Evolutionary conservation across 2,797 vertebrate genomes (phyloP).

Genomic region (Carcharodon carcharias): DNA sequence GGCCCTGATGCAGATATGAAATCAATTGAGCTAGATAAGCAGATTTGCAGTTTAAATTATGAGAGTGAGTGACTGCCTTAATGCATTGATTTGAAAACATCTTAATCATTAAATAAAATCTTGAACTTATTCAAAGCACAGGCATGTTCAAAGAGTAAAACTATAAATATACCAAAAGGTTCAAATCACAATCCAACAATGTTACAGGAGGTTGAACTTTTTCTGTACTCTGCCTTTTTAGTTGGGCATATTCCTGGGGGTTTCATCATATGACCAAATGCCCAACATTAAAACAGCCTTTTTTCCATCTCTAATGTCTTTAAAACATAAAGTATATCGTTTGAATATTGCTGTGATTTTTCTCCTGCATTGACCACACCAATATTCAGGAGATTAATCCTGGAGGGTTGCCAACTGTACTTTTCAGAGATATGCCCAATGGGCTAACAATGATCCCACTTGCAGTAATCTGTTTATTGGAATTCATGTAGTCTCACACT

Average conservation of each 20-base stretch:
- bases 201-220: neutral
- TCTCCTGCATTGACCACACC: too few species aligned
- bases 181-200: neutral
- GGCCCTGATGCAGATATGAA: neutral
- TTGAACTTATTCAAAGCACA: neutral
- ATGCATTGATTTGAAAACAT: neutral
- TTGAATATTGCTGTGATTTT: neutral
- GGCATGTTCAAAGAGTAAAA: neutral
- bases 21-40: neutral
- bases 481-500: neutral
- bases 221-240: neutral
- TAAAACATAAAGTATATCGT: neutral
- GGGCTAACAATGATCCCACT: neutral
- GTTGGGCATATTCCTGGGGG: neutral
- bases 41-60: neutral
- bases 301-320: neutral
- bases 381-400: neutral
- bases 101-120: neutral
- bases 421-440: neutral
- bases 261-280: neutral
- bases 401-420: neutral
- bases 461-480: neutral
- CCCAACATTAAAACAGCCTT: neutral
- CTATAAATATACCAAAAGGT: neutral
- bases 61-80: neutral